phyloP scores from a whole-genome alignment of 2,797 vertebrate genomes.

The Helostoma temminkii region DNA sequence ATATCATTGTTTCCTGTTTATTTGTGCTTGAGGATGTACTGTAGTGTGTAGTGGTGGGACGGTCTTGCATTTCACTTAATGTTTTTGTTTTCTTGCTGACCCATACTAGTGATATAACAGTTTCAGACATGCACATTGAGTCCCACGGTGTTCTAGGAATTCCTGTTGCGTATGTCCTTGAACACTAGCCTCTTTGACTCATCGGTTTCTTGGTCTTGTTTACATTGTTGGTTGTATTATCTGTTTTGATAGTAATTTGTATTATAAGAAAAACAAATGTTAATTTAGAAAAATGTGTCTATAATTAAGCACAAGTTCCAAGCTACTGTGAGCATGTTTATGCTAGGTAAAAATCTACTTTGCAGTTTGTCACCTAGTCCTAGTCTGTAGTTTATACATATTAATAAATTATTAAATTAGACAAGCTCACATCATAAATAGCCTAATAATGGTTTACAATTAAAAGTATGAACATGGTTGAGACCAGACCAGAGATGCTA shows the following conservation, averaged over 20 bases:
- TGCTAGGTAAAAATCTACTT: not conserved
- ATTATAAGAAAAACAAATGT: constrained; percentile 22
- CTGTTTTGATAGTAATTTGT: constrained; percentile 18
- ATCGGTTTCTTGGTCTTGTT: constrained; percentile 40
- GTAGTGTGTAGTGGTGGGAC: constrained; percentile 90
- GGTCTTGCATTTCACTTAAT: constrained; percentile 89
- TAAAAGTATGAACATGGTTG: constrained; percentile 2
- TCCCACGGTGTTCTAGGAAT: constrained; percentile 65
- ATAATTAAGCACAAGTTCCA: not conserved
- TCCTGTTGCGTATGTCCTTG: constrained; percentile 65
- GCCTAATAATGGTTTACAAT: not conserved
- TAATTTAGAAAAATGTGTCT: not conserved
- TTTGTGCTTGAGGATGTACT: constrained; percentile 84
- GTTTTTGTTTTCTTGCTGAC: constrained; percentile 76
- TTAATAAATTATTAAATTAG: constrained; percentile 8
- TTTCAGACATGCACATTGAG: constrained; percentile 62
- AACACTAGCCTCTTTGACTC: constrained; percentile 40
- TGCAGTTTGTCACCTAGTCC: not conserved
- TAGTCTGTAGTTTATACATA: constrained; percentile 14
- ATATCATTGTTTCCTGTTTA: constrained; percentile 89
- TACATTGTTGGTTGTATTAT: constrained; percentile 1
- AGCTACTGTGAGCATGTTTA: not conserved
- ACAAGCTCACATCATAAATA: not conserved
- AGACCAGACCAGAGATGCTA: constrained; percentile 38
- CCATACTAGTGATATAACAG: constrained; percentile 71